A percentile compares a stretch with the other conserved stretches of the same genome.
Conservation (phyloP, 1,140 invertebrate genomes). For the Pomacea maculata region DNA sequence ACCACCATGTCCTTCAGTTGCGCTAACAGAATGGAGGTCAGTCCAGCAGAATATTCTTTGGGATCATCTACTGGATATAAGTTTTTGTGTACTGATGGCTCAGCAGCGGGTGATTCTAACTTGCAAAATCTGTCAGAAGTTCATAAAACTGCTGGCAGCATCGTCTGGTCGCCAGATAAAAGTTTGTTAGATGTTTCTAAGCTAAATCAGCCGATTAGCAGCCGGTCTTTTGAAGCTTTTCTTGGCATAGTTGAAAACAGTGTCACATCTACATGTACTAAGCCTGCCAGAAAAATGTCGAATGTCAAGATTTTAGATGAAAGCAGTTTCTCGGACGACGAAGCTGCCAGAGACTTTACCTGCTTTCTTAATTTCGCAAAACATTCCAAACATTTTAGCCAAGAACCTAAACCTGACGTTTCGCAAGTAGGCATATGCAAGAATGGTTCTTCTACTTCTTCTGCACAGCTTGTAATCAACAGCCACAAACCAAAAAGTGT, state of each 20-base stretch:
- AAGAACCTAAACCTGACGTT: too few relatives aligned
- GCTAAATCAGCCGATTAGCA: neutral
- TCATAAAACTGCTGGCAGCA: neutral
- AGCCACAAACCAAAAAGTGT: too few relatives aligned
- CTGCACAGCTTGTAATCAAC: too few relatives aligned
- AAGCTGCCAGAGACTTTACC: too few relatives aligned
- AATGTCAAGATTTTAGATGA: too few relatives aligned
- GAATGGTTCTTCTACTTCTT: too few relatives aligned
- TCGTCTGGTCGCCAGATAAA: neutral
- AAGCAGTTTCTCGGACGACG: too few relatives aligned
- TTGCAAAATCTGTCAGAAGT: neutral
- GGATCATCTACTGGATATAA: neutral
- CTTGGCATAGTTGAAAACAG: neutral
- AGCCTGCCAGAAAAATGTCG: too few relatives aligned
- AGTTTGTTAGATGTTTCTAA: neutral
- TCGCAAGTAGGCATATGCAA: too few relatives aligned
- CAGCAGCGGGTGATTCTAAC: neutral
- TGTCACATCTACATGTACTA: neutral
- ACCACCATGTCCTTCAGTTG: neutral
- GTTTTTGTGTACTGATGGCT: neutral
- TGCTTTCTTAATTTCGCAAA: too few relatives aligned
- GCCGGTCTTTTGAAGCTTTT: neutral
- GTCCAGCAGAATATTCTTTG: neutral
- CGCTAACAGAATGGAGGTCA: neutral
- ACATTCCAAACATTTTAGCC: too few relatives aligned